Percentiles rank a stretch among this genome's conserved stretches.
Conservation (phyloP, 2,797 vertebrate genomes). For the Xiphorhynchus erythropygius region DNA sequence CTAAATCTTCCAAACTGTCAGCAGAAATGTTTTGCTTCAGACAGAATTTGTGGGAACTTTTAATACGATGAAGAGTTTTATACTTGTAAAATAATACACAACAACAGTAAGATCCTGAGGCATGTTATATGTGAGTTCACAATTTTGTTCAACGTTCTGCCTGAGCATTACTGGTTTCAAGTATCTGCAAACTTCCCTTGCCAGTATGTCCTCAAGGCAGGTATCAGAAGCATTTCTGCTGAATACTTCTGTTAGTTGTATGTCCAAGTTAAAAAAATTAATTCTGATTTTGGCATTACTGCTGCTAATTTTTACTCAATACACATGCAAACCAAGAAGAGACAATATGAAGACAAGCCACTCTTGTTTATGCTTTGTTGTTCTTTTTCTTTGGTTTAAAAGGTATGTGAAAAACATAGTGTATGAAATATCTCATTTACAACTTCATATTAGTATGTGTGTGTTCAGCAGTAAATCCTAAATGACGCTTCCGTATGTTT, state of each 20-base stretch:
- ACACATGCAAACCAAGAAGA: not conserved
- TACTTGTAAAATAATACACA: not conserved
- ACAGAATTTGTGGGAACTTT: not conserved
- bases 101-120: not conserved
- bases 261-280: not conserved
- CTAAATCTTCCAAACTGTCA: not conserved
- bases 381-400: constrained; percentile 29
- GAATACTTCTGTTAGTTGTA: not conserved
- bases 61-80: not conserved
- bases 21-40: not conserved
- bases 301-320: not conserved
- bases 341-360: not conserved
- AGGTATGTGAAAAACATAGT: not conserved
- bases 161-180: not conserved
- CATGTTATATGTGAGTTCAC: not conserved
- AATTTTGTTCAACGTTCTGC: not conserved
- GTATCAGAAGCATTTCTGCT: not conserved
- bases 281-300: not conserved
- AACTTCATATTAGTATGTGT: not conserved
- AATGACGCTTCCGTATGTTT: not conserved
- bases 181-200: not conserved
- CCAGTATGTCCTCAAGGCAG: not conserved
- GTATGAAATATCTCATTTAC: not conserved
- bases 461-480: not conserved
- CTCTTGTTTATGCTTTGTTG: not conserved